Evolutionary conservation across 2,113 vertebrate genomes (phyloP).

Genomic region (Nycticorax nycticorax): DNA sequence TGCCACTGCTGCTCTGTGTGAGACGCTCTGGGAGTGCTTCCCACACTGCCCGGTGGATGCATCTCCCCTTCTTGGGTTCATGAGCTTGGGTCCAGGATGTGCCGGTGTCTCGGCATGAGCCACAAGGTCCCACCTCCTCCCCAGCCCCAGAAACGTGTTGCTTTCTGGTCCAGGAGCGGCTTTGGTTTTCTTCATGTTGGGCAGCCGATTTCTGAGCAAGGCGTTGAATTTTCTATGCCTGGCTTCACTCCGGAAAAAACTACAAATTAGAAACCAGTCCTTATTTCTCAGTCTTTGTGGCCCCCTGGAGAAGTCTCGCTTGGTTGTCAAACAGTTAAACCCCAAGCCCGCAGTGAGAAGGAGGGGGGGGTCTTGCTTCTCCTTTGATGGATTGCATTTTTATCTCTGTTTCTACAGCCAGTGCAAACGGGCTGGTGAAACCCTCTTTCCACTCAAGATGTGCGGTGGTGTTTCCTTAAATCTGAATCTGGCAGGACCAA

Average conservation of each 20-base stretch:
- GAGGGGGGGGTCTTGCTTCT: background rate
- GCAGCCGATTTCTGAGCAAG: background rate
- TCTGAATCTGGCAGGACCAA: slow-evolving; percentile 2
- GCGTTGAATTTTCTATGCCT: background rate
- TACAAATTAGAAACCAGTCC: background rate
- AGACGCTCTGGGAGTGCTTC: background rate
- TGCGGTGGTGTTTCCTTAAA: slow-evolving; percentile 24
- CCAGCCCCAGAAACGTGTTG: background rate
- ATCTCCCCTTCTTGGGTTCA: background rate
- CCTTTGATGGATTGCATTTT: slow-evolving; percentile 33
- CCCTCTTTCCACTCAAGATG: slow-evolving; percentile 32
- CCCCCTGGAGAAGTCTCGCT: background rate
- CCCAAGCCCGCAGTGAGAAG: rapidly evolving
- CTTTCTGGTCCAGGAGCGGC: background rate
- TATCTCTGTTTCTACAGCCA: slow-evolving; percentile 37
- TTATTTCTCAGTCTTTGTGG: background rate
- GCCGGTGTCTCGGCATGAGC: rapidly evolving
- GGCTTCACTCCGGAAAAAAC: background rate
- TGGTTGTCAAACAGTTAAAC: slow-evolving; percentile 46
- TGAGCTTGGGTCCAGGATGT: background rate
- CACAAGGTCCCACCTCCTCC: background rate
- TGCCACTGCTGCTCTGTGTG: background rate
- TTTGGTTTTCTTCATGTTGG: background rate
- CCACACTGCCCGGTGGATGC: rapidly evolving
- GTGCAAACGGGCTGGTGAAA: slow-evolving; percentile 11